Conservation (phyloP, 1,140 invertebrate genomes). For the Cryptotermes secundus region DNA sequence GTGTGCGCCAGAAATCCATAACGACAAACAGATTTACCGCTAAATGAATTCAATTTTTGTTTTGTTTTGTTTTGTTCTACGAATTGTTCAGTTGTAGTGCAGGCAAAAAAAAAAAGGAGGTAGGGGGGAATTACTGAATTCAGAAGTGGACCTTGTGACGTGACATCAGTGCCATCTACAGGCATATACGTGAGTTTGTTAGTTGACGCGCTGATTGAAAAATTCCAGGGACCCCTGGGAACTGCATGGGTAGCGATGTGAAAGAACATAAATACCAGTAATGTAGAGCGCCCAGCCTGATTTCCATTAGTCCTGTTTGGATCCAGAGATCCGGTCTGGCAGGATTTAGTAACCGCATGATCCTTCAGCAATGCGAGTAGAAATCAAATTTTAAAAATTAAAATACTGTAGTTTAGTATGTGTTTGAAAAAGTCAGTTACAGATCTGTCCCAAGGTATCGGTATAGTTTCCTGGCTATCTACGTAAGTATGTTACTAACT, state of each 20-base stretch:
- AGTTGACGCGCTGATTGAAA: conserved; percentile 9
- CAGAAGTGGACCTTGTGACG: neutral
- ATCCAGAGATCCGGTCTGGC: neutral
- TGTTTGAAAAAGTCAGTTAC: no score
- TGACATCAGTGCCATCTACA: neutral
- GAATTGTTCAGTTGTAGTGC: neutral
- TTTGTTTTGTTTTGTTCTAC: neutral
- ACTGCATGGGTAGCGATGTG: neutral
- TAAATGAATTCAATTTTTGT: neutral
- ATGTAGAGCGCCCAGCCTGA: neutral
- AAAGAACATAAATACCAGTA: neutral
- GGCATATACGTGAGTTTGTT: neutral
- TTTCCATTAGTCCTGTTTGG: neutral
- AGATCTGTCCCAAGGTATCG: no score
- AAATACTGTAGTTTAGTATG: neutral
- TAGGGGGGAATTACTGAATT: neutral
- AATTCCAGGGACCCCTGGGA: neutral
- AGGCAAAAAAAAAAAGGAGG: no score
- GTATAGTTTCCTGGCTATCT: no score
- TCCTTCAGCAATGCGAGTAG: neutral
- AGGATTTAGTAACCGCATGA: neutral
- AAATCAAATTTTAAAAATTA: conserved; percentile 15
- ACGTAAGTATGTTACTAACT: no score
- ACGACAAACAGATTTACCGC: neutral
- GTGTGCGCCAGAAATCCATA: neutral